Conservation (phyloP, 2,113 vertebrate genomes). For the Plestiodon gilberti region DNA sequence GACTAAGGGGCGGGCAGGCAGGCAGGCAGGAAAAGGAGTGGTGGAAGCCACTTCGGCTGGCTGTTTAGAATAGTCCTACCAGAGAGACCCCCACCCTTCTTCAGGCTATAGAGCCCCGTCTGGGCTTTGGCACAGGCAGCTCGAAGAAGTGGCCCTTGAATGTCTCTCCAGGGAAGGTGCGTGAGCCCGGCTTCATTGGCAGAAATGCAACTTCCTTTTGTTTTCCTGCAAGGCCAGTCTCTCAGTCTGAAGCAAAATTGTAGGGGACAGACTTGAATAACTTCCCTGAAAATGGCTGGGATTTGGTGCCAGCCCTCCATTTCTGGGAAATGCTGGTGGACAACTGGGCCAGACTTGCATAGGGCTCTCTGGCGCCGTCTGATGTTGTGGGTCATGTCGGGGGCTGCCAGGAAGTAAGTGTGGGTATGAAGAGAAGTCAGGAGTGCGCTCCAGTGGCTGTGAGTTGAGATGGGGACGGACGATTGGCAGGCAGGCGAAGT, state of each 20-base stretch:
- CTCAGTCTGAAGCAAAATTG: not conserved
- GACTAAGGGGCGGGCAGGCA: conserved; percentile 28
- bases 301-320: not conserved
- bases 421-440: too few species aligned
- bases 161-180: not conserved
- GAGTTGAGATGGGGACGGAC: too few species aligned
- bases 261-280: not conserved
- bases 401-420: too few species aligned
- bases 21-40: not conserved
- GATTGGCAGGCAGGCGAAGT: too few species aligned
- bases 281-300: not conserved
- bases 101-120: not conserved
- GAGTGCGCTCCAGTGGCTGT: too few species aligned
- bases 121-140: not conserved
- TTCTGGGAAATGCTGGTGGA: not conserved
- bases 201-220: too few species aligned
- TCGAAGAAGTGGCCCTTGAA: too few species aligned
- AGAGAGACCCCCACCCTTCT: not conserved
- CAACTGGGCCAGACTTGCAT: too few species aligned
- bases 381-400: too few species aligned
- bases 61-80: not conserved
- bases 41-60: not conserved
- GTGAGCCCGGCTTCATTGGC: too few species aligned
- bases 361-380: too few species aligned
- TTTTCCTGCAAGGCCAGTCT: not conserved